Base-by-base conservation (phyloP, 2,797 vertebrate species). In the Sebastes iracundus region DNA sequence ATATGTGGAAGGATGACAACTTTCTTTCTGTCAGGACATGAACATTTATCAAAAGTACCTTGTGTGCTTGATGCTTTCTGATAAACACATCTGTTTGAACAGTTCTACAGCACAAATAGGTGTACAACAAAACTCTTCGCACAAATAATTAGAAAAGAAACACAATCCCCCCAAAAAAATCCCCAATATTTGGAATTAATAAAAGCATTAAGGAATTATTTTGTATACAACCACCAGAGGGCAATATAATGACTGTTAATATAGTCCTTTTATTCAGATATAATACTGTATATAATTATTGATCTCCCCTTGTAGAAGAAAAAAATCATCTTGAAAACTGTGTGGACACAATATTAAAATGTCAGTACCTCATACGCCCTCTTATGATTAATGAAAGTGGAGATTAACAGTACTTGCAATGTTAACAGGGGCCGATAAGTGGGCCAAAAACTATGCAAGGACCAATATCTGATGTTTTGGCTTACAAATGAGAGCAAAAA, bases 151-250 rank as follows among this genome's bases (percentile, higher is more conserved):
- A 23, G 7, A 25, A 20, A 42, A 42, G 38, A 42, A 72, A 66
- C 18, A 7, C 6, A 56, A 23, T 10, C 3, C 18, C 55, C 42
- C 42, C 42, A 2, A 12, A n/a, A 2, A 4, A 13, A 30, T 18
- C 6, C 1, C 10, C 53, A 28, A 18, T 11, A 6, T 11, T 25
- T 2, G 4, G 0, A 35, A 8, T 1, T 5, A 12, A 76, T 32
- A 3, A n/a, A 66, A 52, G 4, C 35, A 28, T 9, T 52, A n/a
- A 49, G 1, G 10, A 62, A 53, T 9, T 42, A 30, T 38, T 72
- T 60, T 18, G 7, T 23, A 33, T 49, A 22, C 23, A 73, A 52
- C 81, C 88, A 89, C 72, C 13, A 84, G 90, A 75, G 74, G 82
- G 79, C 82, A 81, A 63, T 30, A 42, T 13, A 35, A 14, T 4